Base-by-base conservation (phyloP, 2,888 invertebrate genomes). In the Apodemia zela region DNA sequence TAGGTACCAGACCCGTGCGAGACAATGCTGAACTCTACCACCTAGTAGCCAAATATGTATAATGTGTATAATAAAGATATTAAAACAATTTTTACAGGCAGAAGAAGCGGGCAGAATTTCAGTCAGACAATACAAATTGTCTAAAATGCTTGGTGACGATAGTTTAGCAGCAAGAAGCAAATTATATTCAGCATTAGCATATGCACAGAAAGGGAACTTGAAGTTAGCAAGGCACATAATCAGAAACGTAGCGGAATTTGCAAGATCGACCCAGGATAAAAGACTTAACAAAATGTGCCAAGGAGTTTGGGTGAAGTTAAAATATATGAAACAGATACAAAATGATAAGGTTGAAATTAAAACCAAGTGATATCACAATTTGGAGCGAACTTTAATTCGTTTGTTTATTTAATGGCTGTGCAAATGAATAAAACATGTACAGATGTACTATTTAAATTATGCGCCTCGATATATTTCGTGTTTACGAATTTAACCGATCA, bases 71-170 rank as follows among this genome's bases (percentile, higher is more conserved):
- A 13, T 38, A 38, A 38, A 13, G 4, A 11, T 15, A 33, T 60
- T 10, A 21, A 35, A 18, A 57, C 29, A 11, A 58, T 58, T 66
- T 67, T 85, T 81, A 18, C 81, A 97, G 97, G 98, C 98, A 15
- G 93, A 95, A 75, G 95, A 95, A 75, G 99, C 99, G 38, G 98
- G 97, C 0, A 94, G 94, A 78, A 98, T 98, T 81, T 98, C 98
- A 13, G 62, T 95, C 18, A 93, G 95, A 67, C 99, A 99, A 80
- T 93, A 98, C 68, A 93, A 93, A 75, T 89, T 99, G 33, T 98
- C 98, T 0, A 77, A 95, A 67, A 93, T 95, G 75, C 89, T 98
- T 51, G 97, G 96, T 0, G 98, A 99, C 85, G 96, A 97, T 0
- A 93, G 94, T 45, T 86, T 97, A 60, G 94, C 96, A 49, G 94